A percentile compares a stretch with the other conserved stretches of the same genome.
Evolutionary conservation across 2,888 invertebrate species (phyloP).

Genomic region (Trissolcus brochymenae): DNA sequence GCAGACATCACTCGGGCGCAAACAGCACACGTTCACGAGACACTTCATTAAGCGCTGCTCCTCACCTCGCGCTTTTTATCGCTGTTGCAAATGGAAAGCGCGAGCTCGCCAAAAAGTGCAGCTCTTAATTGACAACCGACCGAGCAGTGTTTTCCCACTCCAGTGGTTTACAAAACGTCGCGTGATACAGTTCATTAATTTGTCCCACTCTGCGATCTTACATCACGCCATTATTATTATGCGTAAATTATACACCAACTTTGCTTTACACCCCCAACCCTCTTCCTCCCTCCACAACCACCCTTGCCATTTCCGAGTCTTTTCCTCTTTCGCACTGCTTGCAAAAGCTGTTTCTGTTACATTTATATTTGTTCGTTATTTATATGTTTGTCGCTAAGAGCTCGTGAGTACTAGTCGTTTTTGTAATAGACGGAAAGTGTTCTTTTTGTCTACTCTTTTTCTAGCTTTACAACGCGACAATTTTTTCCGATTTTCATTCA

Average conservation of each 20-base stretch:
- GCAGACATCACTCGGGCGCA: constrained; percentile 14
- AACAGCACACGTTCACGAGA: constrained; percentile 33
- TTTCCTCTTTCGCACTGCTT: not conserved
- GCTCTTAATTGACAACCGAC: constrained; percentile 38
- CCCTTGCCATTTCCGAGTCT: not conserved
- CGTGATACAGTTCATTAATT: constrained; percentile 43
- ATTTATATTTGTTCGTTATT: no score
- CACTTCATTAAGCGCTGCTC: constrained; percentile 49
- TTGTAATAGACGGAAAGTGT: no score
- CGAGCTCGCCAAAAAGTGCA: constrained; percentile 31
- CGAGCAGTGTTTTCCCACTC: constrained; percentile 17
- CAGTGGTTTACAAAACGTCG: constrained; percentile 8
- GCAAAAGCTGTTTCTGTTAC: no score
- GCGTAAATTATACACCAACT: constrained; percentile 26
- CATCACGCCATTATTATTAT: constrained; percentile 25
- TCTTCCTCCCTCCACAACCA: not conserved
- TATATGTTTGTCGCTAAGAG: no score
- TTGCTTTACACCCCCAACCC: constrained; percentile 5
- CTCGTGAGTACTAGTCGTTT: no score
- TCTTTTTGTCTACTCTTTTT: no score
- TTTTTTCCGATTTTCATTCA: no score
- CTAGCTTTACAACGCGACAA: no score
- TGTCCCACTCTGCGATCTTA: constrained; percentile 27
- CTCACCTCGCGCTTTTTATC: constrained; percentile 26
- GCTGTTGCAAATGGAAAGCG: constrained; percentile 12